Conservation (phyloP, 2,113 vertebrate genomes). For the Hippocampus comes region DNA sequence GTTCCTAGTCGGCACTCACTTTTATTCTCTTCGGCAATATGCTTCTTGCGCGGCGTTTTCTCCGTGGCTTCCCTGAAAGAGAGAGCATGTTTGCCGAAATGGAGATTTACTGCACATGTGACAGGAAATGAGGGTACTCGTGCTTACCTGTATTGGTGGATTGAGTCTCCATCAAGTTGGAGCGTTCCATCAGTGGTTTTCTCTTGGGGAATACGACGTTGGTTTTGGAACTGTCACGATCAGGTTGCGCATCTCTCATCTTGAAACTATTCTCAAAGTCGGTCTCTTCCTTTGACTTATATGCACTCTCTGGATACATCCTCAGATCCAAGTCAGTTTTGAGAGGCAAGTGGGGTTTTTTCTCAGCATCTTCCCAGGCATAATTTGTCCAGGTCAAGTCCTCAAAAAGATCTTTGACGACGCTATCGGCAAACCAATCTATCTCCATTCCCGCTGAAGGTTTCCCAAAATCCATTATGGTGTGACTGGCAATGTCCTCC, state of each 20-base stretch:
- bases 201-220: too few species aligned
- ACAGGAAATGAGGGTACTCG: neutral
- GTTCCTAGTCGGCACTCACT: slow-evolving; percentile 30
- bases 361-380: neutral
- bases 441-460: neutral
- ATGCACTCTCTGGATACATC: neutral
- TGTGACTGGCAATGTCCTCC: neutral
- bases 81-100: neutral
- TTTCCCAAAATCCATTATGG: neutral
- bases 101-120: neutral
- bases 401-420: neutral
- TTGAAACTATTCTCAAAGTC: neutral
- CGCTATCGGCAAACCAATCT: neutral
- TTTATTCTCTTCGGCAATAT: neutral
- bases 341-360: neutral
- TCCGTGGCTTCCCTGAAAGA: neutral
- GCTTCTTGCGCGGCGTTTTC: neutral
- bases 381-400: neutral
- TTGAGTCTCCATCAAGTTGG: neutral
- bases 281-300: neutral
- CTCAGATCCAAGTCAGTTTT: too few species aligned
- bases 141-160: neutral
- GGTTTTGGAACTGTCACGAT: neutral
- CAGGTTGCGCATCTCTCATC: neutral
- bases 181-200: neutral